Evolutionary conservation across 1,140 invertebrate species (phyloP).

Genomic region (Nasonia giraulti): DNA sequence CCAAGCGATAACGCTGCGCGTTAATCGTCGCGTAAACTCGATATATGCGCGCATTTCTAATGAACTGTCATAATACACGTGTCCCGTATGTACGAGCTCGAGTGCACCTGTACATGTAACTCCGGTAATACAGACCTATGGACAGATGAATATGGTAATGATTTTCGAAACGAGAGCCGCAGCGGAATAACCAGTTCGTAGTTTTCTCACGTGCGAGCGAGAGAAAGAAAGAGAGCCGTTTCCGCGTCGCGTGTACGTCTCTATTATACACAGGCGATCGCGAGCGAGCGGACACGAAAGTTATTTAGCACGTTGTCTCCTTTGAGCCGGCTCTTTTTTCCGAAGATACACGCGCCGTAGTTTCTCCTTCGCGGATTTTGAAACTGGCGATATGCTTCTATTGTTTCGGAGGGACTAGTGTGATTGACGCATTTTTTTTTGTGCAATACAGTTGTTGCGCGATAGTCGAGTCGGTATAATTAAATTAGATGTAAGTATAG

Average conservation of each 20-base stretch:
- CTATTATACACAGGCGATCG: neutral
- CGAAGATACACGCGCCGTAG: neutral
- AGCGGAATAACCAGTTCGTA: neutral
- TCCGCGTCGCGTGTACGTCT: conserved; percentile 21
- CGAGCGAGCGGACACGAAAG: neutral
- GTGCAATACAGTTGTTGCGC: too few relatives aligned
- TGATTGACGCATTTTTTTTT: neutral
- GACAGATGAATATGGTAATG: conserved; percentile 9
- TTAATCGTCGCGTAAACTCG: neutral
- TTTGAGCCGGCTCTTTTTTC: neutral
- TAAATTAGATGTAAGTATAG: neutral
- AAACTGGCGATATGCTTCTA: neutral
- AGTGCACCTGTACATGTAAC: too few relatives aligned
- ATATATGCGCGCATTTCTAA: neutral
- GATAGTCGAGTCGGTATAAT: neutral
- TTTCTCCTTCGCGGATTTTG: neutral
- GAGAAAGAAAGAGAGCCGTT: neutral
- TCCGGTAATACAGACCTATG: neutral
- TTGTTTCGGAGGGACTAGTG: neutral
- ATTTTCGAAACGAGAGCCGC: neutral
- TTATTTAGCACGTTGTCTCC: conserved; percentile 21
- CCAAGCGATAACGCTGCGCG: neutral
- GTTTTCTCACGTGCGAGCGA: conserved; percentile 11
- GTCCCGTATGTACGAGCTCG: neutral
- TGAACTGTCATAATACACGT: neutral